Percentiles rank a stretch among this genome's conserved stretches.
These are phyloP conservation scores for Craseonycteris thonglongyai DNA, from an alignment of 2,113 vertebrate genomes.

Conservation along the genomic window DNA sequence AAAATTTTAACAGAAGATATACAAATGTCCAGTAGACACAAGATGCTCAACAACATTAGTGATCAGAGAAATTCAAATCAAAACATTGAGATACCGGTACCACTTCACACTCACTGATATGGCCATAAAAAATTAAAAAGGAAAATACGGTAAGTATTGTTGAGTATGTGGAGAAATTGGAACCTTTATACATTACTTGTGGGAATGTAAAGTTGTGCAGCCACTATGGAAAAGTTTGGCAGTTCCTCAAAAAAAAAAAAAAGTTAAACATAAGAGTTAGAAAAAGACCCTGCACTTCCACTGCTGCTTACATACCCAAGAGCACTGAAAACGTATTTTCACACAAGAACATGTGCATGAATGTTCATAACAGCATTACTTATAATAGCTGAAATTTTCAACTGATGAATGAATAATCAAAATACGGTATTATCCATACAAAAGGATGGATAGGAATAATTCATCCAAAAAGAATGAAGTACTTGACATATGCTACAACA, in stretches of 20 bases:
- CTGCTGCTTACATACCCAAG: neutral
- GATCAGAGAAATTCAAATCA: neutral
- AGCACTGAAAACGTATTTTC: neutral
- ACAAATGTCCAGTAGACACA: neutral
- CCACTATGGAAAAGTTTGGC: neutral
- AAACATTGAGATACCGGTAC: neutral
- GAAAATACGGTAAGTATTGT: neutral
- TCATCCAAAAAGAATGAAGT: neutral
- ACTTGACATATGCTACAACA: neutral
- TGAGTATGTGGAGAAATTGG: neutral
- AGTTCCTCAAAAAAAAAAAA: neutral
- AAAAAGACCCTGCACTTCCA: neutral
- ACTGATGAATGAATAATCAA: neutral
- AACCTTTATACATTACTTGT: neutral
- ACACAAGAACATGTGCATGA: neutral
- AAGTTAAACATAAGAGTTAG: neutral
- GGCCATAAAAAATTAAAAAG: neutral
- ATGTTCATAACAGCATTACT: neutral
- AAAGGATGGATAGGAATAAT: neutral
- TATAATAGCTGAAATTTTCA: neutral
- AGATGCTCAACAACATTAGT: neutral
- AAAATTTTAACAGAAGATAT: neutral
- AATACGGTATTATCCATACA: neutral
- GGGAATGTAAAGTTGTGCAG: neutral
- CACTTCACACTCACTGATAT: neutral